Base-by-base conservation (phyloP, 64 coral and sea anemone species). In the Astreopora myriophthalma region DNA sequence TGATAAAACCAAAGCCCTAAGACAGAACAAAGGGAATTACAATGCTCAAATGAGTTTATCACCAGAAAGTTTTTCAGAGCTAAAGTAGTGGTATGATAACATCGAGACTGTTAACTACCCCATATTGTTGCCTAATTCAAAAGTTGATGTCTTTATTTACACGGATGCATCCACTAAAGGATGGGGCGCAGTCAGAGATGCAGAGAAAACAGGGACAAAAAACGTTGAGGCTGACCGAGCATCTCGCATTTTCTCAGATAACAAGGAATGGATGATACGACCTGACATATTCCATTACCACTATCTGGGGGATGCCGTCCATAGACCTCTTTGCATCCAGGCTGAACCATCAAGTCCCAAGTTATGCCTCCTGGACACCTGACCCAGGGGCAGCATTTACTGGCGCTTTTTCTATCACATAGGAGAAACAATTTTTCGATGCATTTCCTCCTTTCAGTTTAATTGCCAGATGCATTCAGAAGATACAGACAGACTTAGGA, bases 291-390 rank as follows among this genome's bases (percentile, higher is more conserved):
- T 89, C 25, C 28, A 61, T 93, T 49, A 79, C 58, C 24, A 25
- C 76, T 17, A 79, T 24, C 51, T 94, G 49, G 51, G 63, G 85
- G 13, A 10, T 52, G 26, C 76, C 71, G 5, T 38, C 74, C 40
- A 72, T 94, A 28, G 75, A 89, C 19, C 77, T 94, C 34, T 94
- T 94, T 89, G 79, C 93, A 12, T 90, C 78, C 2, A 84, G 51
- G 28, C 37, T 94, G 38, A 90, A 86, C 34, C 58, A 84, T 8
- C 87, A 90, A 34, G 30, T 90, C 3, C 25, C 88, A 86, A 35
- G 87, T 20, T 95, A 76, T 86, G 93, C 31, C 67, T 95, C 80
- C 28, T 95, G 93, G 80, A 86, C 74, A 90, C 93, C 88, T 74
- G 93, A 94, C 32, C 87, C 85, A 52, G 85, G 84, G 11, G 80